phyloP scores from a whole-genome alignment of 2,888 invertebrate species.

The Cataglyphis albicans region DNA sequence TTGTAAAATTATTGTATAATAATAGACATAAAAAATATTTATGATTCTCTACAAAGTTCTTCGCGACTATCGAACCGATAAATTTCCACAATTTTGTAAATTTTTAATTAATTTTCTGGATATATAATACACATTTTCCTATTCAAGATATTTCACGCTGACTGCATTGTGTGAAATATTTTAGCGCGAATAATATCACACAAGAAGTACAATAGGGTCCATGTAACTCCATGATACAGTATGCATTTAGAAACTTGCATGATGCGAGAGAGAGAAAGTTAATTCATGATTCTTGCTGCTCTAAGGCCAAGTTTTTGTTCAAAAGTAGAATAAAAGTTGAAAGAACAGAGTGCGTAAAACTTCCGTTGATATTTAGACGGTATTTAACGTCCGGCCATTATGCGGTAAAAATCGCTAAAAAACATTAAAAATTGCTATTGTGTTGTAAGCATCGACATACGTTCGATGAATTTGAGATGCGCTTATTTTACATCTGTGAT shows the following conservation, averaged over 20 bases:
- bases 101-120: background rate
- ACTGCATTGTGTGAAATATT: conserved; percentile 36
- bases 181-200: conserved; percentile 31
- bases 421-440: background rate
- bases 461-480: conserved; percentile 13
- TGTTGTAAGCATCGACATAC: background rate
- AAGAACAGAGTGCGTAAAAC: background rate
- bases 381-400: background rate
- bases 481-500: conserved; percentile 11
- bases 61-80: background rate
- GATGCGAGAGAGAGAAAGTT: conserved; percentile 29
- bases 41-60: background rate
- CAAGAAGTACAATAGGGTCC: conserved; percentile 5
- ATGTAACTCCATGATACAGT: conserved; percentile 6
- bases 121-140: background rate
- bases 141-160: conserved; percentile 21
- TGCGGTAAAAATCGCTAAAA: background rate
- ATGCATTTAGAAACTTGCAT: conserved; percentile 32
- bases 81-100: background rate
- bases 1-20: background rate
- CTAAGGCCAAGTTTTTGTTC: conserved; percentile 1
- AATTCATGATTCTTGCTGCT: conserved; percentile 10
- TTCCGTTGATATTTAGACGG: conserved; percentile 8
- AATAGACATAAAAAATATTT: background rate
- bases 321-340: background rate